A percentile compares a stretch with the other conserved stretches of the same genome.
phyloP scores from a whole-genome alignment of 2,797 vertebrate species.

The Sphenodon punctatus region DNA sequence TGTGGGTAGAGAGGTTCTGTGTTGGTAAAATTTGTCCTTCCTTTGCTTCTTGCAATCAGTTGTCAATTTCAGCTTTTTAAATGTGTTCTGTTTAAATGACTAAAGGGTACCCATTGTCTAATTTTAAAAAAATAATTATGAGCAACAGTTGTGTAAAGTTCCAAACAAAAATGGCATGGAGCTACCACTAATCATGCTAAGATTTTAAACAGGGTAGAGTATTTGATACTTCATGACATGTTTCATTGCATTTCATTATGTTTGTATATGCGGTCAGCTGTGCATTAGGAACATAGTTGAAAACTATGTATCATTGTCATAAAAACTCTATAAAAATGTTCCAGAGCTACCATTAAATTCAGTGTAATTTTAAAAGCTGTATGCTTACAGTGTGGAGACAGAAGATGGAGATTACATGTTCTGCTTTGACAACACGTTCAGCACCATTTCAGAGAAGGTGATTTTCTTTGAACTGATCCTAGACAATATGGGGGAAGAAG shows the following conservation, averaged over 20 bases:
- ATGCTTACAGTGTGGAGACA: constrained; percentile 86
- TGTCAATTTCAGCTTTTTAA: not conserved
- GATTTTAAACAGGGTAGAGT: not conserved
- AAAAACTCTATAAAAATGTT: not conserved
- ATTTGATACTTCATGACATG: not conserved
- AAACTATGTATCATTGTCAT: not conserved
- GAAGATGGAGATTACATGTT: constrained; percentile 97
- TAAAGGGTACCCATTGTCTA: too few species aligned
- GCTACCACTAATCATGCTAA: not conserved
- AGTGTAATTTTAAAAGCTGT: not conserved
- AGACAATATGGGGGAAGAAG: constrained; percentile 90
- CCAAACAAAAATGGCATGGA: not conserved
- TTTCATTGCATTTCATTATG: not conserved
- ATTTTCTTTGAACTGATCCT: constrained; percentile 98
- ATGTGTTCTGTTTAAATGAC: too few species aligned
- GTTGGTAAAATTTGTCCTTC: too few species aligned
- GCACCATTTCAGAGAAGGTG: constrained; percentile 92
- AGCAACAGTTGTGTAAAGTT: not conserved
- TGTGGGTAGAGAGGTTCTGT: too few species aligned
- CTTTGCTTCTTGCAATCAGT: not conserved
- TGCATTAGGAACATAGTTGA: not conserved
- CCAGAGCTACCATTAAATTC: not conserved
- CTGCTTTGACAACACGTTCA: constrained; percentile 98
- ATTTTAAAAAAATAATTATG: not conserved
- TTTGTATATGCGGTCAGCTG: not conserved